Base-by-base conservation (phyloP, 2,113 vertebrate genomes). In the Ciconia stormi region DNA sequence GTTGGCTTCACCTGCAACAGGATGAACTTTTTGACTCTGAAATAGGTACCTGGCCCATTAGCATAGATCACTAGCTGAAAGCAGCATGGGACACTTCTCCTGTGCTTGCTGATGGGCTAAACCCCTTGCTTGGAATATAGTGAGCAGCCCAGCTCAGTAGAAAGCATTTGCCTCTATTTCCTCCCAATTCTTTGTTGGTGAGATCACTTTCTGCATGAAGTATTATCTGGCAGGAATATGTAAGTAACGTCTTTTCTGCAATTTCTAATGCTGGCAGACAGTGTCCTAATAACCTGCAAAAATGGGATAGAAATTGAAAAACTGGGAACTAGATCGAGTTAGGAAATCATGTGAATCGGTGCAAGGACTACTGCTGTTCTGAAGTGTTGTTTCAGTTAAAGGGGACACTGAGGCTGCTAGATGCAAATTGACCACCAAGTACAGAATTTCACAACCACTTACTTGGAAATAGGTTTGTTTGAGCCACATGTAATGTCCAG, bases 81-180 rank as follows among this genome's bases (percentile, higher is more conserved):
- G 26, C 50, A 30, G 15, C 22, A 6, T 11, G n/a, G 27, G 46
- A 23, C 30, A 4, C 18, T 52, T 69, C 9, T 82, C 29, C 49
- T 44, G 30, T 30, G 34, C 25, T 69, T 47, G 40, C 32, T 86
- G 36, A 32, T 36, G 52, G 20, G 47, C 59, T 67, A 13, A 53
- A 50, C 14, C 50, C 20, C 7, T 52, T 0, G 1, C 42, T 19
- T n/a, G 66, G 50, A 26, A 47, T 2, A 1, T 6, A 30, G 73
- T 7, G 14, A 74, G 52, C 40, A 50, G 67, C n/a, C 55, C 23
- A 47, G 27, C 50, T 66, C 16, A 16, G 10, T 21, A 58, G 25
- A n/a, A 74, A 86, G 25, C 4, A 25, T 36, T 82, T 56, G 12
- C 7, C 34, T 67, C 13, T 63, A 0, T 56, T 63, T 78, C 42